Conservation (phyloP, 2,797 vertebrate species). For the Pempheris klunzingeri region DNA sequence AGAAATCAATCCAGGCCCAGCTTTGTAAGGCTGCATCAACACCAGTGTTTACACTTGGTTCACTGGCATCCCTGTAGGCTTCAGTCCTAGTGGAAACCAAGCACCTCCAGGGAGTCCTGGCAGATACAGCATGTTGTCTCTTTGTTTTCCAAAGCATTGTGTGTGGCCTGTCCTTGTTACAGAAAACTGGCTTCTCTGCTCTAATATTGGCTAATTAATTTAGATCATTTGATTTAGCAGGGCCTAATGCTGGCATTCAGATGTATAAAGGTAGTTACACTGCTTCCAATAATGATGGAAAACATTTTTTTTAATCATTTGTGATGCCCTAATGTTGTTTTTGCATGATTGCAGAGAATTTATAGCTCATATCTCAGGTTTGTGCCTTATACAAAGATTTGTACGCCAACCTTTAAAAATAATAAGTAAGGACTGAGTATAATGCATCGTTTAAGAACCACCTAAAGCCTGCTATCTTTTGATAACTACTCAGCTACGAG, state of each 20-base stretch:
- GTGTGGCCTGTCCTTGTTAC: slow-evolving; percentile 16
- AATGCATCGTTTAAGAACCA: background rate
- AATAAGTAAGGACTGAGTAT: too few relatives aligned
- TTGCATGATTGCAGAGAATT: background rate
- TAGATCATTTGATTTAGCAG: slow-evolving; percentile 7
- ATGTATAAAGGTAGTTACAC: slow-evolving; percentile 9
- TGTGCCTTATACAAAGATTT: background rate
- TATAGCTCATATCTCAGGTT: background rate
- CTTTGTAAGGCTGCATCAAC: slow-evolving; percentile 9
- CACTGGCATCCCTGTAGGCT: slow-evolving; percentile 27
- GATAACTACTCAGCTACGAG: background rate
- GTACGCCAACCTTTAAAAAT: background rate
- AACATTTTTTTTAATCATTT: background rate
- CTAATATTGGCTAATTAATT: slow-evolving; percentile 24
- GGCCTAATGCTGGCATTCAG: slow-evolving; percentile 8
- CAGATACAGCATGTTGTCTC: slow-evolving; percentile 34
- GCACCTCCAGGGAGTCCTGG: slow-evolving; percentile 40
- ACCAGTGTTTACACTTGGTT: slow-evolving; percentile 44
- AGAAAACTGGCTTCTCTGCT: slow-evolving; percentile 15
- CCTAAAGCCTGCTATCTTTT: background rate
- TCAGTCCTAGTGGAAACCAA: slow-evolving; percentile 39
- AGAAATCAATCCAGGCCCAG: background rate
- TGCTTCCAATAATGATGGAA: background rate
- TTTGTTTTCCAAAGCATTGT: slow-evolving; percentile 46
- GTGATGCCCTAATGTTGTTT: background rate